A percentile compares a stretch with the other conserved stretches of the same genome.
Evolutionary conservation across 2,113 vertebrate genomes (phyloP).

Genomic region (Galeopterus variegatus): DNA sequence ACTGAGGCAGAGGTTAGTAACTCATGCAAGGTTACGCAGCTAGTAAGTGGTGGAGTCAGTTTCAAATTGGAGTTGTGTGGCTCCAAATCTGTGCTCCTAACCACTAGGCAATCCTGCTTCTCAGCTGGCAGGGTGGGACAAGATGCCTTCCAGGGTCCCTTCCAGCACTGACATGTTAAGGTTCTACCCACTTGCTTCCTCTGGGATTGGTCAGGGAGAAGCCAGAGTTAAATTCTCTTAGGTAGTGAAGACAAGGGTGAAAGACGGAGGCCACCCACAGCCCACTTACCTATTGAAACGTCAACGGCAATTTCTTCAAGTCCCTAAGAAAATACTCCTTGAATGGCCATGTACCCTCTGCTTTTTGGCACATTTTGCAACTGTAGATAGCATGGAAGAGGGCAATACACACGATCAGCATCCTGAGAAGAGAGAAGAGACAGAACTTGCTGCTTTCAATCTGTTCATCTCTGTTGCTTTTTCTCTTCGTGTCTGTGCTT

Average conservation of each 20-base stretch:
- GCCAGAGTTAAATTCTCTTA: neutral
- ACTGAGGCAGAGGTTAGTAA: neutral
- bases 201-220: neutral
- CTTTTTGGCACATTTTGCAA: conserved; percentile 17
- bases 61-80: neutral
- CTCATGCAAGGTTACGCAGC: neutral
- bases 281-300: conserved; percentile 8
- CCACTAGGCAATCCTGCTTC: neutral
- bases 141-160: neutral
- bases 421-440: neutral
- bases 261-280: neutral
- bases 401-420: neutral
- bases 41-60: neutral
- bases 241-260: neutral
- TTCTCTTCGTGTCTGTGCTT: conserved; percentile 60
- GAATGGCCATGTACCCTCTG: neutral
- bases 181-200: neutral
- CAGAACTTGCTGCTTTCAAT: conserved; percentile 21
- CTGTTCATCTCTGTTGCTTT: neutral
- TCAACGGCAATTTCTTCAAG: conserved; percentile 1
- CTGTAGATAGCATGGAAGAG: neutral
- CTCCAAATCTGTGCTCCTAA: neutral
- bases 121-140: neutral
- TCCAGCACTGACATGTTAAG: neutral
- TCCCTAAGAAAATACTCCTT: conserved; percentile 37